Percentiles rank a stretch among this genome's conserved stretches.
phyloP scores from a whole-genome alignment of 2,888 invertebrate species.

The Ctenicera cuprea region DNA sequence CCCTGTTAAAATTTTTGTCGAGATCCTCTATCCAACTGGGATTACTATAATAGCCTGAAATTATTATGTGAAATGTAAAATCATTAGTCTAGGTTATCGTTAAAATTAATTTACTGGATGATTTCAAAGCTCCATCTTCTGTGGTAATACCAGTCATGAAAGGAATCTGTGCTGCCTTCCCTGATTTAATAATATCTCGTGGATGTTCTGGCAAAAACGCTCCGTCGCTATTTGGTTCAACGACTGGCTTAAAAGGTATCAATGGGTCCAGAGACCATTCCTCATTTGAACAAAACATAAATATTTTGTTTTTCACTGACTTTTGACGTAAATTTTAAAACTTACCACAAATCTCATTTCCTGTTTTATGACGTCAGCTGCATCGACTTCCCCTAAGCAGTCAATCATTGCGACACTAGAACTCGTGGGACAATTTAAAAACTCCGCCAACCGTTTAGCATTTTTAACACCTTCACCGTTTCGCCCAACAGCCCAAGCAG shows the following conservation, averaged over 20 bases:
- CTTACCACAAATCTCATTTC: slow-evolving; percentile 9
- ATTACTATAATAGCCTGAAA: background rate
- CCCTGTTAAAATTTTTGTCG: slow-evolving; percentile 69
- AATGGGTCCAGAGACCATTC: slow-evolving; percentile 85
- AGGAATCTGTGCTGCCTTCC: slow-evolving; percentile 76
- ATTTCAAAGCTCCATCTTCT: slow-evolving; percentile 57
- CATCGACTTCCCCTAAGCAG: slow-evolving; percentile 79
- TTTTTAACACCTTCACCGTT: slow-evolving; percentile 75
- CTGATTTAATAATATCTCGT: slow-evolving; percentile 72
- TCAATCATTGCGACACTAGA: slow-evolving; percentile 73
- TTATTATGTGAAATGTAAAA: background rate
- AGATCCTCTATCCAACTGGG: too few species aligned
- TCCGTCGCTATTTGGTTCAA: slow-evolving; percentile 80
- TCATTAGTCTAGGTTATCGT: background rate
- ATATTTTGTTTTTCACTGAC: too few species aligned
- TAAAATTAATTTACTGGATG: slow-evolving; percentile 3
- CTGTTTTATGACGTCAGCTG: slow-evolving; percentile 76
- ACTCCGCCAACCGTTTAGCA: slow-evolving; percentile 77
- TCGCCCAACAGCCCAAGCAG: slow-evolving; percentile 67
- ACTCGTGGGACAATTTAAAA: slow-evolving; percentile 78
- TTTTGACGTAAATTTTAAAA: slow-evolving; percentile 22
- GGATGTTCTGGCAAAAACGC: slow-evolving; percentile 83
- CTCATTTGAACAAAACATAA: slow-evolving; percentile 67
- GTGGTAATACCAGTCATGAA: slow-evolving; percentile 85
- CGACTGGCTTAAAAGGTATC: slow-evolving; percentile 86